A percentile compares a stretch with the other conserved stretches of the same genome.
These are phyloP conservation scores for Aleiodes testaceus DNA, from an alignment of 2,888 invertebrate species.

Conservation along the genomic window DNA sequence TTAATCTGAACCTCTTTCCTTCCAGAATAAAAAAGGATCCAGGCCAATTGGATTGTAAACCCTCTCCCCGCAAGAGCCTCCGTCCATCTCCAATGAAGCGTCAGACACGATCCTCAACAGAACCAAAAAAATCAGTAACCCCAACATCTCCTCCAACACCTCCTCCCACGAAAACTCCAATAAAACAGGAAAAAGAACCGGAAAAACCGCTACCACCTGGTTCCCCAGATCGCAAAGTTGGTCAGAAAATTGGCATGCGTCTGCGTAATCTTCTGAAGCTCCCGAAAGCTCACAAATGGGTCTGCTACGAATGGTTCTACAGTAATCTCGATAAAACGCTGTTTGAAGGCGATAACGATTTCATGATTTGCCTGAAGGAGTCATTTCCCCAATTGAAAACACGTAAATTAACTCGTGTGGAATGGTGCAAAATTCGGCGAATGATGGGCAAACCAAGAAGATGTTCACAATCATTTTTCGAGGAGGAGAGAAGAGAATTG, in stretches of 20 bases:
- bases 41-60: conserved; percentile 62
- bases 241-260: conserved; percentile 91
- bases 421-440: conserved; percentile 96
- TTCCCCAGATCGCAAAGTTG: conserved; percentile 87
- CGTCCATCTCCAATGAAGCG: conserved; percentile 76
- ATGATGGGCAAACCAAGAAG: conserved; percentile 98
- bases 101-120: conserved; percentile 21
- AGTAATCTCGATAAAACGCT: conserved; percentile 95
- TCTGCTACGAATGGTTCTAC: conserved; percentile 99
- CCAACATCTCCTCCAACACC: conserved; percentile 42
- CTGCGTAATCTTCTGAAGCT: conserved; percentile 94
- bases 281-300: conserved; percentile 99
- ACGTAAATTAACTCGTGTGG: conserved; percentile 86
- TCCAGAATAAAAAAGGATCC: conserved; percentile 70
- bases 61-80: conserved; percentile 81
- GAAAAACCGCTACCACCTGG: conserved; percentile 67
- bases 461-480: conserved; percentile 95
- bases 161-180: conserved; percentile 58
- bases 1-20: conserved; percentile 29
- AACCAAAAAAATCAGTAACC: conserved; percentile 20
- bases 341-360: conserved; percentile 97
- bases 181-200: conserved; percentile 65
- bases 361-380: conserved; percentile 93
- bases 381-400: conserved; percentile 94
- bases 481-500: conserved; percentile 93